These are phyloP conservation scores for Melanotaenia boesemani DNA, from an alignment of 2,797 vertebrate genomes.

Conservation along the genomic window DNA sequence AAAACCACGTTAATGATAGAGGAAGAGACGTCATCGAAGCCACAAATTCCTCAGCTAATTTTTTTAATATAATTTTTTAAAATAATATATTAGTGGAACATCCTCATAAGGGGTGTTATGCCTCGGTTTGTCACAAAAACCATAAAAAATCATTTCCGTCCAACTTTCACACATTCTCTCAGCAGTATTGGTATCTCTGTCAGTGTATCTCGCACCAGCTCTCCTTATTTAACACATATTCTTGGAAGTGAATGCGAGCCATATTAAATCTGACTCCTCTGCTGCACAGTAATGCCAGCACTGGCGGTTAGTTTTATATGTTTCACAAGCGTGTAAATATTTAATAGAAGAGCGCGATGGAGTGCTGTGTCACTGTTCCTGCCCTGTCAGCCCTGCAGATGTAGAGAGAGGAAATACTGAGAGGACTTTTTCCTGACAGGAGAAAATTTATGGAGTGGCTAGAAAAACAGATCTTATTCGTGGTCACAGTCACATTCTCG, in stretches of 20 bases:
- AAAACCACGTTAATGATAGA: conserved; percentile 19
- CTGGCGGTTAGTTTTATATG: conserved; percentile 79
- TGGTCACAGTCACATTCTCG: conserved; percentile 35
- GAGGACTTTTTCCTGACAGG: conserved; percentile 58
- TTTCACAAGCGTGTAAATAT: conserved; percentile 85
- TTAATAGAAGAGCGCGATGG: conserved; percentile 77
- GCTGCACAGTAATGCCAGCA: conserved; percentile 68
- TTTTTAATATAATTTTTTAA: conserved; percentile 19
- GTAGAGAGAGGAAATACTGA: conserved; percentile 27
- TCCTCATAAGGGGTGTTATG: conserved; percentile 29
- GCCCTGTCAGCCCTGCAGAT: conserved; percentile 62
- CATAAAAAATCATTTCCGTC: conserved; percentile 4
- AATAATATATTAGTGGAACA: conserved; percentile 30
- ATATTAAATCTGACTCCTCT: conserved; percentile 81
- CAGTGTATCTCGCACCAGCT: conserved; percentile 27
- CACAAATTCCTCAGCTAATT: conserved; percentile 14
- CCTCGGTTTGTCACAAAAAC: conserved; percentile 12
- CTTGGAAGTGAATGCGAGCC: conserved; percentile 78
- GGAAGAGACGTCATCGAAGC: conserved; percentile 1
- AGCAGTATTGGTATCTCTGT: conserved; percentile 26
- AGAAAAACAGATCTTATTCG: conserved; percentile 51
- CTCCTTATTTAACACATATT: conserved; percentile 76
- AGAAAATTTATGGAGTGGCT: conserved; percentile 61
- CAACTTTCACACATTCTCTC: conserved; percentile 22
- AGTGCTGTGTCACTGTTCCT: conserved; percentile 78